Conservation (phyloP, 2,888 invertebrate genomes). For the Dicyrtomina minuta region DNA sequence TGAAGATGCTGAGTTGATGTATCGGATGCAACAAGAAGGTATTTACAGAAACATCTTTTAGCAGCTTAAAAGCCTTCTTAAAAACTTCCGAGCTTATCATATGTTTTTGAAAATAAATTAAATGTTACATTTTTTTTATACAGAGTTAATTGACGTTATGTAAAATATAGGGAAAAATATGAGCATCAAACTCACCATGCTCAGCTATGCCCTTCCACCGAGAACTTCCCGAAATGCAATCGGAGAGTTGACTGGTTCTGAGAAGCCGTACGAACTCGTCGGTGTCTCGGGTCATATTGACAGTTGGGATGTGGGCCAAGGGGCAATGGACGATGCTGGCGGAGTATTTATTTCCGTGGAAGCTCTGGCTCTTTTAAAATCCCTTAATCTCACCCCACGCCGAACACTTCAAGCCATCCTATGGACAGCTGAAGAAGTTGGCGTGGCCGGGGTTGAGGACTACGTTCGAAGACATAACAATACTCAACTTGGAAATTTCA, state of each 20-base stretch:
- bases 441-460: constrained; percentile 67
- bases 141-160: too few species aligned
- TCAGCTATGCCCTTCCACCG: constrained; percentile 62
- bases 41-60: too few species aligned
- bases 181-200: constrained; percentile 66
- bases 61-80: too few species aligned
- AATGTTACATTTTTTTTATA: too few species aligned
- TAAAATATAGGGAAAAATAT: constrained; percentile 61
- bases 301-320: constrained; percentile 69
- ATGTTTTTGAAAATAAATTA: too few species aligned
- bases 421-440: constrained; percentile 80
- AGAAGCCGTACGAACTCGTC: constrained; percentile 63
- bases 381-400: constrained; percentile 65
- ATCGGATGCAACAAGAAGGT: constrained; percentile 65
- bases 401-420: constrained; percentile 73
- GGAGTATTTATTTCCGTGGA: constrained; percentile 79
- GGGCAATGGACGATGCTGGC: constrained; percentile 80
- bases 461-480: constrained; percentile 63
- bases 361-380: constrained; percentile 67
- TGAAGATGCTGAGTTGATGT: constrained; percentile 75
- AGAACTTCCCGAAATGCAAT: constrained; percentile 71
- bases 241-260: constrained; percentile 66
- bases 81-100: too few species aligned
- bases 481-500: constrained; percentile 65
- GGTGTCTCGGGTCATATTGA: constrained; percentile 80